Percentiles rank a stretch among this genome's conserved stretches.
Conservation (phyloP, 1,140 invertebrate genomes). For the Macrocentrus cingulum region DNA sequence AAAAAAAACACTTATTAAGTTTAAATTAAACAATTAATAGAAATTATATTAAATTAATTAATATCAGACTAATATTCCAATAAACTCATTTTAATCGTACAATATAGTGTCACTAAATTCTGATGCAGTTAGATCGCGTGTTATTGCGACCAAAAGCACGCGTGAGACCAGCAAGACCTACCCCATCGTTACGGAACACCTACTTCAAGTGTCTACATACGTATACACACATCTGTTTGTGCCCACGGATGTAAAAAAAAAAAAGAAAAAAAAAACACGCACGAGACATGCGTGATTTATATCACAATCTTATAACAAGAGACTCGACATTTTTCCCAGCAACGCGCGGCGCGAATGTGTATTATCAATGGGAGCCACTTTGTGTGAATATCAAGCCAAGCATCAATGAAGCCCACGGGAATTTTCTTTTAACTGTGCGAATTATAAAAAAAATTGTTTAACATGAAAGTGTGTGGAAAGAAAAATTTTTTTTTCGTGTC, state of each 20-base stretch:
- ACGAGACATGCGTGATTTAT: conserved; percentile 22
- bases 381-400: background rate
- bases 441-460: background rate
- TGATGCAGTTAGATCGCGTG: conserved; percentile 23
- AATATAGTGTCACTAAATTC: too few species aligned
- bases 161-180: conserved; percentile 52
- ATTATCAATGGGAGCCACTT: conserved; percentile 24
- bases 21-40: too few species aligned
- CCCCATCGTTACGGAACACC: conserved; percentile 34
- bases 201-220: conserved; percentile 21
- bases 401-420: conserved; percentile 16
- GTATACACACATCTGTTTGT: conserved; percentile 5
- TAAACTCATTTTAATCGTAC: too few species aligned
- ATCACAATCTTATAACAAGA: background rate
- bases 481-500: too few species aligned
- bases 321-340: conserved; percentile 25
- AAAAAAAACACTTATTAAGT: conserved; percentile 10
- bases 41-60: too few species aligned
- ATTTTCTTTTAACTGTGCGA: background rate
- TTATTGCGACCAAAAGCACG: conserved; percentile 25
- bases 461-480: too few species aligned
- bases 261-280: conserved; percentile 11
- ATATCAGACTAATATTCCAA: too few species aligned
- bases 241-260: background rate
- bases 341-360: background rate